Conservation (phyloP, 2,888 invertebrate genomes). For the Catonia carolina region DNA sequence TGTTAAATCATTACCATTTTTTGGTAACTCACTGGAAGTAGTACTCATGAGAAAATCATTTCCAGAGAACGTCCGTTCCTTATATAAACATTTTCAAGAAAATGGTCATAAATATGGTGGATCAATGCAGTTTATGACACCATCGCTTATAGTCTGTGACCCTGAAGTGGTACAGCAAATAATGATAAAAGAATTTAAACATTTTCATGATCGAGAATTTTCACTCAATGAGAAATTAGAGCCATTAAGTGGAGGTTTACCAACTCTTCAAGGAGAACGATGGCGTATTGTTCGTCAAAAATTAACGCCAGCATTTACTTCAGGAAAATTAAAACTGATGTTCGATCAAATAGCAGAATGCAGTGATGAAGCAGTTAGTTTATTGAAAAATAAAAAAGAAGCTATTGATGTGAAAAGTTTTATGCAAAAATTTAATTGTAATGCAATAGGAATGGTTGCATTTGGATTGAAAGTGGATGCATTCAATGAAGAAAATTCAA, state of each 20-base stretch:
- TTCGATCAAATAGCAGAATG: constrained; percentile 44
- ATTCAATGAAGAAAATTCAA: constrained; percentile 38
- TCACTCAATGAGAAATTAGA: constrained; percentile 35
- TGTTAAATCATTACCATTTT: background rate
- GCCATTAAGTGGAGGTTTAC: constrained; percentile 40
- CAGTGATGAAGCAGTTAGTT: constrained; percentile 32
- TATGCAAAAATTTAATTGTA: constrained; percentile 43
- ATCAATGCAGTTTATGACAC: constrained; percentile 5
- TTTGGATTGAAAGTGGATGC: constrained; percentile 45
- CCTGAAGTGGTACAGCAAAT: constrained; percentile 45
- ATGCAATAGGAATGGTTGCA: constrained; percentile 43
- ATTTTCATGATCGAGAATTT: constrained; percentile 45
- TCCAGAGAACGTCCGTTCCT: background rate
- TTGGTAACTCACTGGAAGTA: background rate
- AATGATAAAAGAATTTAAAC: constrained; percentile 45
- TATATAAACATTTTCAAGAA: background rate
- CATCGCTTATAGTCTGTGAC: constrained; percentile 41
- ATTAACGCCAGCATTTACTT: constrained; percentile 48
- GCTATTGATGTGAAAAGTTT: constrained; percentile 32
- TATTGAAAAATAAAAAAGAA: constrained; percentile 9
- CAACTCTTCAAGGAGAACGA: constrained; percentile 44
- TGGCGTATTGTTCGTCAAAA: constrained; percentile 45
- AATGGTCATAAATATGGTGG: background rate
- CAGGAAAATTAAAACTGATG: constrained; percentile 50
- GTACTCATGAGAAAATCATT: background rate